Evolutionary conservation across 2,113 vertebrate species (phyloP).

Genomic region (Stigmatopora argus): DNA sequence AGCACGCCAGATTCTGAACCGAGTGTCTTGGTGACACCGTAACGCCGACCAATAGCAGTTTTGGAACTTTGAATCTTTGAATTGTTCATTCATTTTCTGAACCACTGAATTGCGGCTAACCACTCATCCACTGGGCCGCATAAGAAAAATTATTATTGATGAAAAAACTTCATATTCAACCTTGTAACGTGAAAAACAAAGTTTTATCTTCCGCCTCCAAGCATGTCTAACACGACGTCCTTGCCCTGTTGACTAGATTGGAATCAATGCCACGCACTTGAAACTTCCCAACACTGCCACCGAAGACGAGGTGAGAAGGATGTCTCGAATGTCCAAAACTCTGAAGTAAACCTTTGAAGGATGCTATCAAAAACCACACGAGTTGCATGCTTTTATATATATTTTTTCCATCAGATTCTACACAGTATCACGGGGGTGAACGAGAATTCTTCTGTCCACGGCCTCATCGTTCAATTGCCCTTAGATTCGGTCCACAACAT

Average conservation of each 20-base stretch:
- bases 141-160: too few species aligned
- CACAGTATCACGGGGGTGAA: conserved; percentile 80
- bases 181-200: too few species aligned
- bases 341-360: background rate
- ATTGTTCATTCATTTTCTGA: too few species aligned
- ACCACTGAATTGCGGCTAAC: too few species aligned
- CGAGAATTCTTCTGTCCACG: conserved; percentile 82
- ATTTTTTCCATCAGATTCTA: conserved; percentile 73
- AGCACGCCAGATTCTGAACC: too few species aligned
- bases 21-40: too few species aligned
- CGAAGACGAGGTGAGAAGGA: conserved; percentile 80
- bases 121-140: too few species aligned
- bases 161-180: too few species aligned
- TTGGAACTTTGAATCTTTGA: too few species aligned
- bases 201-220: too few species aligned
- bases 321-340: background rate
- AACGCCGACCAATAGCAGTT: too few species aligned
- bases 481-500: conserved; percentile 86
- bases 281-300: conserved; percentile 85
- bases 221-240: background rate
- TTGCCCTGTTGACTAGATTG: conserved; percentile 70
- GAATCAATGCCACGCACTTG: conserved; percentile 86
- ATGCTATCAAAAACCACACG: background rate
- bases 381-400: background rate
- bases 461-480: conserved; percentile 92